Base-by-base conservation (phyloP, 1,140 invertebrate species). In the Trichonephila clavata region DNA sequence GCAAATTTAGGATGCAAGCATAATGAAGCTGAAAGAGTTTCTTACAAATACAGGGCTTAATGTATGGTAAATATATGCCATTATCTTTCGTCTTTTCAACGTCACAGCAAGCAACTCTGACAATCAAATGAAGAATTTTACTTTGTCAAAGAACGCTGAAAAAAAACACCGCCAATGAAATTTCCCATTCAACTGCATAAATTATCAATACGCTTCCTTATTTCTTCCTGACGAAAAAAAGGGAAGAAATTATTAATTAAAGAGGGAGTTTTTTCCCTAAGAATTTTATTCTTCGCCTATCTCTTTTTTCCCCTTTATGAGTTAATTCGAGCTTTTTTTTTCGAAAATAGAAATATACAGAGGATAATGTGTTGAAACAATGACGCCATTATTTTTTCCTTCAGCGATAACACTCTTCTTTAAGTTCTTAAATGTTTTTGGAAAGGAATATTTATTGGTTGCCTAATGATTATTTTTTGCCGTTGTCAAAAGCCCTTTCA, bases 381-480 rank as follows among this genome's bases (percentile, higher is more conserved):
- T n/a, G 20, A 32, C 71, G 27, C 71, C 71, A 59, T 59, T 83
- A 57, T 83, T 83, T 59, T 50, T 24, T 57, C 50, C 21, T 20
- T 57, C 13, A 20, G 0, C 50, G 81, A 83, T 83, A 83, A 83
- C 81, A 50, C 39, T n/a, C 80, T 50, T 57, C 21, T 83, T 83
- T 59, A 83, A 59, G 43, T 57, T 20, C 81, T 83, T 83, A 83
- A 83, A 83, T 27, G 81, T 83, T 83, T 83, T 59, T 24, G 27
- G 50, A n/a, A 57, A 83, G 21, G 50, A 83, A 83, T 59, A 59
- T 50, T 83, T 83, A 50, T 83, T 57, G 24, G 43, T 57, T 50
- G 39, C 43, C 59, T 83, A 83, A 83, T 83, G 81, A 59, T 83
- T 83, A n/a, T 83, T 83, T 83, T 27, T 83, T 27, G 20, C 50